These are phyloP conservation scores for Crematogaster levior DNA, from an alignment of 2,888 invertebrate species.

Conservation along the genomic window DNA sequence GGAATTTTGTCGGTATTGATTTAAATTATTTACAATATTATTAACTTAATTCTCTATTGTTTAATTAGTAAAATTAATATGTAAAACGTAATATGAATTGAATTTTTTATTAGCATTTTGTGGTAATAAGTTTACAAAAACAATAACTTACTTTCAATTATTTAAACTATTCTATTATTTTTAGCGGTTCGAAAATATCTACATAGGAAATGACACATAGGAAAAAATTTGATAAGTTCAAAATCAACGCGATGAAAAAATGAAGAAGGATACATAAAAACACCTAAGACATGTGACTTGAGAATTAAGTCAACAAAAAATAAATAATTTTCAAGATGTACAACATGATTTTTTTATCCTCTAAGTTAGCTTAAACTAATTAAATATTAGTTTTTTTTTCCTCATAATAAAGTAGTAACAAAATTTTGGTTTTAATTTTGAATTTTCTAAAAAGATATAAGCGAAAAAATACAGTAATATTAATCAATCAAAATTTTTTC, in stretches of 20 bases:
- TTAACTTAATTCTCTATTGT: not conserved
- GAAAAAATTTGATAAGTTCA: not conserved
- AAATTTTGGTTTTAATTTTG: not conserved
- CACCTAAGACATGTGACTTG: not conserved
- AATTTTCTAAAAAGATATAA: no score
- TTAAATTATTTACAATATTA: not conserved
- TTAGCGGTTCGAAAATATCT: not conserved
- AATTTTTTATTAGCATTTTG: not conserved
- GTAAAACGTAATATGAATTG: not conserved
- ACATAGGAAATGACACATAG: no score
- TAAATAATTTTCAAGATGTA: not conserved
- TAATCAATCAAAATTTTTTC: not conserved
- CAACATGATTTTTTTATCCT: not conserved
- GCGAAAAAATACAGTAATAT: not conserved
- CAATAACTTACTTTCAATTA: not conserved
- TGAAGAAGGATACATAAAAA: not conserved
- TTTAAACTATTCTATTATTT: not conserved
- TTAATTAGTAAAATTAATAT: not conserved
- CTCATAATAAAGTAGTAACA: not conserved
- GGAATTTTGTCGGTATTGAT: not conserved
- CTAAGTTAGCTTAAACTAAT: not conserved
- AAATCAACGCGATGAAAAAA: not conserved
- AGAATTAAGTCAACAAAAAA: not conserved
- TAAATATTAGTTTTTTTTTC: not conserved
- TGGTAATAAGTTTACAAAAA: not conserved